Evolutionary conservation across 1,140 invertebrate species (phyloP).

Genomic region (Lethocerus indicus): DNA sequence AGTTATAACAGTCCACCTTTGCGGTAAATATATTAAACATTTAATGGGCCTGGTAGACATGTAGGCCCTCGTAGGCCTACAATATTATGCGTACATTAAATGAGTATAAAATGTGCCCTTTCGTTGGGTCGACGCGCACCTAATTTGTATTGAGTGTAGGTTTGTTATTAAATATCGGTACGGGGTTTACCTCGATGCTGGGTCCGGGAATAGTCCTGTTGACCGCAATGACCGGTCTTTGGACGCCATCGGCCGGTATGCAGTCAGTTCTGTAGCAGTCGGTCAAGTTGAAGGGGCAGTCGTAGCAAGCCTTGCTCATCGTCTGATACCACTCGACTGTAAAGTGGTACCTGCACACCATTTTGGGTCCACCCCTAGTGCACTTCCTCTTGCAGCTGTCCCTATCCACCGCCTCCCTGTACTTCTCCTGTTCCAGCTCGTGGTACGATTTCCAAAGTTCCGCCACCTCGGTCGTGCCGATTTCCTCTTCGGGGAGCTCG

Average conservation of each 20-base stretch:
- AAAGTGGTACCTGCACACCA: slow-evolving; percentile 52
- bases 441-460: too few relatives aligned
- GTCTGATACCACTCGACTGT: slow-evolving; percentile 61
- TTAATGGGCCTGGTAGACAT: background rate
- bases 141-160: background rate
- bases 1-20: too few relatives aligned
- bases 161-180: background rate
- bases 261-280: slow-evolving; percentile 68
- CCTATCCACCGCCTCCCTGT: too few relatives aligned
- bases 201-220: slow-evolving; percentile 81
- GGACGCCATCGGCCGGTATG: slow-evolving; percentile 60
- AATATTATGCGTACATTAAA: background rate
- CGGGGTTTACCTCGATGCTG: slow-evolving; percentile 45
- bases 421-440: too few relatives aligned
- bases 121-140: background rate
- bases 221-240: slow-evolving; percentile 51
- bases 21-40: too few relatives aligned
- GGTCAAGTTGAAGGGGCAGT: slow-evolving; percentile 55
- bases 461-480: too few relatives aligned
- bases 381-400: slow-evolving; percentile 40
- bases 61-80: background rate
- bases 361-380: slow-evolving; percentile 29
- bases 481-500: too few relatives aligned
- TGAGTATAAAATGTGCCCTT: background rate
- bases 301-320: slow-evolving; percentile 72